Conservation (phyloP, 2,113 vertebrate genomes). For the Dendrocopos noguchii region DNA sequence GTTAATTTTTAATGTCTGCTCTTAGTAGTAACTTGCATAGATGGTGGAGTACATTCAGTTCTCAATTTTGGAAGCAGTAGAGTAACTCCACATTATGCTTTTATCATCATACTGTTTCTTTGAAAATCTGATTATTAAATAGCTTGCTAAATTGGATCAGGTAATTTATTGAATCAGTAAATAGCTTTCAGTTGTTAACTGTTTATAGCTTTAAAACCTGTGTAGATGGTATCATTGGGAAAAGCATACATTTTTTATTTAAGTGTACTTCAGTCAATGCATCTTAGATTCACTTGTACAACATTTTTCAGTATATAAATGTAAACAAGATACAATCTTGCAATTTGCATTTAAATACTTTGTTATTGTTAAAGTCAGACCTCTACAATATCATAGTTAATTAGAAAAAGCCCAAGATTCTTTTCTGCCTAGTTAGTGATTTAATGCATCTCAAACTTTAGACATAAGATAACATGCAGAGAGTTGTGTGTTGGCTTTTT, state of each 20-base stretch:
- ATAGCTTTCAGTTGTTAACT: background rate
- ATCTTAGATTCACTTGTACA: background rate
- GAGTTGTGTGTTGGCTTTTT: background rate
- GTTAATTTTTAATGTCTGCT: background rate
- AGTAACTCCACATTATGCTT: background rate
- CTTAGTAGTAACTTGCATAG: background rate
- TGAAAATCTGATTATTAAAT: conserved; percentile 15
- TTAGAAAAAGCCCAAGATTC: background rate
- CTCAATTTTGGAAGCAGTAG: conserved; percentile 7
- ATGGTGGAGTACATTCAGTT: background rate
- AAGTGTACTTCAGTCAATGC: background rate
- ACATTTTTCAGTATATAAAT: background rate
- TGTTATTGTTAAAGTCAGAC: background rate
- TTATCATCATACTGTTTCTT: background rate
- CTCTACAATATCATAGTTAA: background rate
- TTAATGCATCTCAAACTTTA: background rate
- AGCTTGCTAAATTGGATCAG: conserved; percentile 4
- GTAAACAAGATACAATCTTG: background rate
- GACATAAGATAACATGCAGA: background rate
- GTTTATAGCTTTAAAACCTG: background rate
- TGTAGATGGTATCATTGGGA: background rate
- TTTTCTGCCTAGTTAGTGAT: background rate
- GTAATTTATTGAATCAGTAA: background rate
- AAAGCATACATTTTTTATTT: background rate
- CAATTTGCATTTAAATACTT: background rate